Conservation (phyloP, 2,113 vertebrate genomes). For the Cercopithecus mona region DNA sequence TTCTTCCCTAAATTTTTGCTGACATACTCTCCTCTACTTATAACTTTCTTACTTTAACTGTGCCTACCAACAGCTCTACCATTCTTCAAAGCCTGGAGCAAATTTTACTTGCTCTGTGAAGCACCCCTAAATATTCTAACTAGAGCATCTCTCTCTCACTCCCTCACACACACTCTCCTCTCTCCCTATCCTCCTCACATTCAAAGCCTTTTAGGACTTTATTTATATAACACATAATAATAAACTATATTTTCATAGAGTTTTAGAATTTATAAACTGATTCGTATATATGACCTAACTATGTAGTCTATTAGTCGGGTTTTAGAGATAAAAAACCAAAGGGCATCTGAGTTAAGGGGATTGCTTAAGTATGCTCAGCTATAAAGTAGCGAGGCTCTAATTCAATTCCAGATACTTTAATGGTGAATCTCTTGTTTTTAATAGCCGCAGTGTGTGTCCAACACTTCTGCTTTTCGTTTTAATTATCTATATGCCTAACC, state of each 20-base stretch:
- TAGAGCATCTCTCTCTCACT: background rate
- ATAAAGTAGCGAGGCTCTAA: background rate
- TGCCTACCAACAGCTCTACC: background rate
- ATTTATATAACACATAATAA: background rate
- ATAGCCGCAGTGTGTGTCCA: background rate
- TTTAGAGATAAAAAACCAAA: background rate
- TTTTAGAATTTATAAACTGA: background rate
- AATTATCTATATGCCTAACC: background rate
- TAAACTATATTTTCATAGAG: background rate
- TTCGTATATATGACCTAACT: background rate
- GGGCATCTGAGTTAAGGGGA: rapidly evolving
- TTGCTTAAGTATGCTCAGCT: background rate
- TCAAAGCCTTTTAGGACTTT: background rate
- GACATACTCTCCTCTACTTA: background rate
- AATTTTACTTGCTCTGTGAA: background rate
- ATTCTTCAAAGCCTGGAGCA: background rate
- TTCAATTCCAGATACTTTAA: background rate
- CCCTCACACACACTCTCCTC: background rate
- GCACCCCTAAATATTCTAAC: background rate
- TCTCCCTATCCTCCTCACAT: background rate
- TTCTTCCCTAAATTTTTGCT: background rate
- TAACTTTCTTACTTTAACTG: background rate
- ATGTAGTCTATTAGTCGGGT: background rate
- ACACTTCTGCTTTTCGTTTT: background rate
- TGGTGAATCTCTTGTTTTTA: background rate